Conservation (phyloP, 2,888 invertebrate genomes). For the Andrena marginata region DNA sequence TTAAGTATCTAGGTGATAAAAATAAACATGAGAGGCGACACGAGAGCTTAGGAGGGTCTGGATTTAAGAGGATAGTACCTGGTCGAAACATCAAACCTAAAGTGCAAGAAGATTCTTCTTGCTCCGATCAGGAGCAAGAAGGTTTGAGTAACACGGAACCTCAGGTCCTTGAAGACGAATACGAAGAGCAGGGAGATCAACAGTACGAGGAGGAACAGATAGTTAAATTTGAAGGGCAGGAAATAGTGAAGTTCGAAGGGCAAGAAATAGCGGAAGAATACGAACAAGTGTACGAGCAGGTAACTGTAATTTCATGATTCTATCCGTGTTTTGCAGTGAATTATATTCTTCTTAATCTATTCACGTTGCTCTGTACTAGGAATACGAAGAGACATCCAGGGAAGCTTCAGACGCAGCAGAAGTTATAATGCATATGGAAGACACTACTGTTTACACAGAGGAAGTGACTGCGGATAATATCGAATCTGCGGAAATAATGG, state of each 20-base stretch:
- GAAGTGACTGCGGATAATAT: slow-evolving; percentile 82
- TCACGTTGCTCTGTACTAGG: slow-evolving; percentile 66
- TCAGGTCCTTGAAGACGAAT: slow-evolving; percentile 62
- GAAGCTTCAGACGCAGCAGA: slow-evolving; percentile 80
- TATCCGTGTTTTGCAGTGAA: neutral
- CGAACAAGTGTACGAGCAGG: slow-evolving; percentile 75
- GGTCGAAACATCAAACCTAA: slow-evolving; percentile 77
- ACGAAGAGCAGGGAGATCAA: slow-evolving; percentile 61
- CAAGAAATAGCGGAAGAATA: slow-evolving; percentile 73
- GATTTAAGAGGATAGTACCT: slow-evolving; percentile 82
- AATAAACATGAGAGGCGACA: slow-evolving; percentile 84
- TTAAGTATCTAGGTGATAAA: slow-evolving; percentile 83
- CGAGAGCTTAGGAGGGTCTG: slow-evolving; percentile 82
- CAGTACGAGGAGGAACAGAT: slow-evolving; percentile 67
- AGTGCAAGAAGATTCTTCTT: slow-evolving; percentile 70
- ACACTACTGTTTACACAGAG: slow-evolving; percentile 82
- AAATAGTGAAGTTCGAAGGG: slow-evolving; percentile 69
- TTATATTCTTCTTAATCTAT: neutral
- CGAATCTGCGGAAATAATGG: slow-evolving; percentile 79
- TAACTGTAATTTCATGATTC: slow-evolving; percentile 24
- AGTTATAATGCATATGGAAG: slow-evolving; percentile 82
- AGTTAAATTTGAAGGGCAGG: slow-evolving; percentile 65
- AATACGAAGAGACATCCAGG: slow-evolving; percentile 81
- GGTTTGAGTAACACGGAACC: slow-evolving; percentile 48
- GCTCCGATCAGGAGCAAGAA: slow-evolving; percentile 76